Evolutionary conservation across 2,888 invertebrate genomes (phyloP), one percentile per base, ranked within the genome.

Genomic region (Criorhina ranunculi): DNA sequence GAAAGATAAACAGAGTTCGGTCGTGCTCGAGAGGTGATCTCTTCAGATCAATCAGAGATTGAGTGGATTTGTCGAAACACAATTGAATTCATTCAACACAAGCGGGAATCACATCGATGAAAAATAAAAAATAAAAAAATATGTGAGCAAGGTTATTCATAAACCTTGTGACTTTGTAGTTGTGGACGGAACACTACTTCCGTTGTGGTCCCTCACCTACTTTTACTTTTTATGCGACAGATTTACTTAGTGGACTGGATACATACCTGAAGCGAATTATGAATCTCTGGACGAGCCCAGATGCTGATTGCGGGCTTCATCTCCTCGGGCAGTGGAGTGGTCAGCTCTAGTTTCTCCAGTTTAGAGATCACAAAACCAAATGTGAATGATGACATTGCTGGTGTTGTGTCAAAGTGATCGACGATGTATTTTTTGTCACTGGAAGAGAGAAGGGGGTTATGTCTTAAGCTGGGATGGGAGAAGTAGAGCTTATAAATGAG

Each of bases 321-420:
- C 2, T 88, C 81, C 55, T 79, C 83, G 7, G 85, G 69, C 19
- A 82, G 79, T 62, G 73, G 80, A 77, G 64, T 88, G 49, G 44
- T 76, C 2, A 87, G 81, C 2, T 70, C 0, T 17, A 88, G 88
- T 87, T 86, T 90, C 59, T 92, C 90, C 62, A 96, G 92, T 82
- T 96, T 94, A 0, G 96, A 95, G 17, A 95, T 94, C 8, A 96
- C 93, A 76, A 96, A 92, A 0, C 95, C 96, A 49, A 96, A 91
- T 0, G 96, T 95, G 90, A 95, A 96, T 0, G 96, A 95, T 0
- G 96, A 95, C 94, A 96, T 96, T 1, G 95, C 94, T 0, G 95
- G 95, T 0, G 96, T 95, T 83, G 93, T 93, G 88, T 94, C 93
- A 88, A 96, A 96, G 88, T 94, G 93, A 87, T 95, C 96, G 91